These are phyloP conservation scores for Apodemus agrarius DNA, from an alignment of 2,797 vertebrate genomes.

Conservation along the genomic window DNA sequence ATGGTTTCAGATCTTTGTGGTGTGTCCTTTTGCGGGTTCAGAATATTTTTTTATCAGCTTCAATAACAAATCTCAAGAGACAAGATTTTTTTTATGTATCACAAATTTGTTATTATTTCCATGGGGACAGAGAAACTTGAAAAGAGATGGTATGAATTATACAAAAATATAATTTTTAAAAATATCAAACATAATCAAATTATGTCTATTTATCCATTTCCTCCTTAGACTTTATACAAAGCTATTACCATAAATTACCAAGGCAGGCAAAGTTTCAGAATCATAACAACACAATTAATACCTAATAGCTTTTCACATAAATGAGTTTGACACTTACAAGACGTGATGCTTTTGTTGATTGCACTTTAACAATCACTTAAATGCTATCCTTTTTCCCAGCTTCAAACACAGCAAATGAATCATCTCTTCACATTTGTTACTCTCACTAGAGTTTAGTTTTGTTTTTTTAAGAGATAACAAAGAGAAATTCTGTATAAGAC, in stretches of 20 bases:
- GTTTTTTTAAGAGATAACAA: background rate
- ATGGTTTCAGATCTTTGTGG: slow-evolving; percentile 2
- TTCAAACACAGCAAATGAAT: background rate
- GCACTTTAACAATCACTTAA: background rate
- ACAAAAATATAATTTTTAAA: background rate
- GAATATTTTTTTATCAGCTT: slow-evolving; percentile 6
- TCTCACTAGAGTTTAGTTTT: background rate
- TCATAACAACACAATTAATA: slow-evolving; percentile 43
- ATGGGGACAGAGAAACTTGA: slow-evolving; percentile 1
- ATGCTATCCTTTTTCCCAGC: background rate
- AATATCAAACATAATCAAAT: background rate
- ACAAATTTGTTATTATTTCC: slow-evolving; percentile 58
- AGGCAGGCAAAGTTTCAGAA: slow-evolving; percentile 49
- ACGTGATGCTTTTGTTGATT: background rate
- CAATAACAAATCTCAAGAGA: background rate
- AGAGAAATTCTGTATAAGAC: background rate
- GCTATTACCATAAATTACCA: slow-evolving; percentile 50
- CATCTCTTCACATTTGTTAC: background rate
- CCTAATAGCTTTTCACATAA: background rate
- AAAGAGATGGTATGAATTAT: slow-evolving; percentile 41
- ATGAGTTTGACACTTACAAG: background rate
- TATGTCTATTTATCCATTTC: background rate
- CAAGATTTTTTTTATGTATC: slow-evolving; percentile 59
- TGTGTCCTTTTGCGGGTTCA: background rate
- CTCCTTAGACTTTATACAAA: background rate